These are phyloP conservation scores for Callospermophilus lateralis DNA, from an alignment of 2,113 vertebrate species.

Conservation along the genomic window DNA sequence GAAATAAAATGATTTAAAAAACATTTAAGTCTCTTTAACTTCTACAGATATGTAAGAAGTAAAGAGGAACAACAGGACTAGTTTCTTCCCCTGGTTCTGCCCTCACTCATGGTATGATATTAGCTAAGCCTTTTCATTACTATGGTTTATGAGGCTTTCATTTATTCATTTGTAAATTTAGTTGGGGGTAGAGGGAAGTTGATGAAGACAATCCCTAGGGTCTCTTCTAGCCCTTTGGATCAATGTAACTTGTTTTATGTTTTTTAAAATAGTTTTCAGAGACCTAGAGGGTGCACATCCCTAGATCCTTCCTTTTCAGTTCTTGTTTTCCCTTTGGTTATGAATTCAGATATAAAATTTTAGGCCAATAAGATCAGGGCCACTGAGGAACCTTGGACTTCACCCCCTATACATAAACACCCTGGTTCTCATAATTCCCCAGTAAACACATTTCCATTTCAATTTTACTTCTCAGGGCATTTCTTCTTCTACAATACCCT, in stretches of 20 bases:
- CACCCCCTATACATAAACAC: neutral
- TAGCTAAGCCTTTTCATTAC: neutral
- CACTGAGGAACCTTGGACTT: neutral
- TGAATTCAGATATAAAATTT: neutral
- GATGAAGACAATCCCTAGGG: neutral
- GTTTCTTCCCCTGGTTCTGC: neutral
- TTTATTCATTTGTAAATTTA: neutral
- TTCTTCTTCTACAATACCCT: neutral
- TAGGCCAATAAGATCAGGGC: neutral
- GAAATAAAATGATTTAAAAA: conserved; percentile 6
- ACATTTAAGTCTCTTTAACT: neutral
- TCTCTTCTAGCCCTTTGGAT: neutral
- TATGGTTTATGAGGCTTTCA: neutral
- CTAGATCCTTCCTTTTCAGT: neutral
- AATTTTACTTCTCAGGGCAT: neutral
- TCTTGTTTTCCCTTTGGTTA: neutral
- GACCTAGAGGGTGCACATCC: neutral
- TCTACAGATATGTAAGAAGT: neutral
- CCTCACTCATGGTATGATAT: neutral
- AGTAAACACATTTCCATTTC: neutral
- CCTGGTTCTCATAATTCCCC: neutral
- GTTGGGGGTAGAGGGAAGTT: fast-evolving
- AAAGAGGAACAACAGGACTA: neutral
- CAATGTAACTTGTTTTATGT: neutral
- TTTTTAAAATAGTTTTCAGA: neutral